Evolutionary conservation across 2,797 vertebrate species (phyloP).

Genomic region (Lacerta viridis): DNA sequence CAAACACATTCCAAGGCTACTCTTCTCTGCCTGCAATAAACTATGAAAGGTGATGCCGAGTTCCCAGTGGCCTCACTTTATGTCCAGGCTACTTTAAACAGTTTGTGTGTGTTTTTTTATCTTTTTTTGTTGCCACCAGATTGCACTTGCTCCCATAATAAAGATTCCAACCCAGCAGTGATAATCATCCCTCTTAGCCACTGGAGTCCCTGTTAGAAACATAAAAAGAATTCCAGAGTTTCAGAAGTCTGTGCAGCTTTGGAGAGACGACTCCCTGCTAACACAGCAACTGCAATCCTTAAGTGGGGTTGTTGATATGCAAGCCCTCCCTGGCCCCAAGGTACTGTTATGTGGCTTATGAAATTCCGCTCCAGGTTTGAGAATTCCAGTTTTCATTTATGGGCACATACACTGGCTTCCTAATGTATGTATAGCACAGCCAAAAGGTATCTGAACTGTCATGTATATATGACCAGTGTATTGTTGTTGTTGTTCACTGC

Average conservation of each 20-base stretch:
- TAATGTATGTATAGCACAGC: not conserved
- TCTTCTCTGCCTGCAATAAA: slow-evolving; percentile 64
- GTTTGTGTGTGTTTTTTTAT: slow-evolving; percentile 69
- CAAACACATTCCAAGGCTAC: slow-evolving; percentile 68
- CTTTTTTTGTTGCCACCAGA: slow-evolving; percentile 72
- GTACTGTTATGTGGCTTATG: not conserved
- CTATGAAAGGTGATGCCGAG: slow-evolving; percentile 67
- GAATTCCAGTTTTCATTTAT: not conserved
- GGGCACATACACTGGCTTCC: not conserved
- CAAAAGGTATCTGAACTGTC: not conserved
- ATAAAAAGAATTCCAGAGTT: slow-evolving; percentile 80
- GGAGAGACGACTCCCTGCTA: slow-evolving; percentile 66
- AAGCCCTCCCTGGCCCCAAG: not conserved
- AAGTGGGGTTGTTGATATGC: not conserved
- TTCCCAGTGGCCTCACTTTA: slow-evolving; percentile 68
- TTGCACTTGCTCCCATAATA: slow-evolving; percentile 78
- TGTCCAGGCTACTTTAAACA: slow-evolving; percentile 71
- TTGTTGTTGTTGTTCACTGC: too few species aligned
- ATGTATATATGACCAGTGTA: not conserved
- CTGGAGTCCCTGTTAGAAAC: slow-evolving; percentile 68
- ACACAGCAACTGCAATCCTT: slow-evolving; percentile 57
- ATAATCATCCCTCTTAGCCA: slow-evolving; percentile 77
- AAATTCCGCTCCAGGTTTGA: not conserved
- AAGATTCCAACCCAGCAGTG: slow-evolving; percentile 78
- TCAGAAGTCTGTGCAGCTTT: slow-evolving; percentile 69